Base-by-base conservation (phyloP, 2,888 invertebrate genomes). In the Drosophila meridiana region DNA sequence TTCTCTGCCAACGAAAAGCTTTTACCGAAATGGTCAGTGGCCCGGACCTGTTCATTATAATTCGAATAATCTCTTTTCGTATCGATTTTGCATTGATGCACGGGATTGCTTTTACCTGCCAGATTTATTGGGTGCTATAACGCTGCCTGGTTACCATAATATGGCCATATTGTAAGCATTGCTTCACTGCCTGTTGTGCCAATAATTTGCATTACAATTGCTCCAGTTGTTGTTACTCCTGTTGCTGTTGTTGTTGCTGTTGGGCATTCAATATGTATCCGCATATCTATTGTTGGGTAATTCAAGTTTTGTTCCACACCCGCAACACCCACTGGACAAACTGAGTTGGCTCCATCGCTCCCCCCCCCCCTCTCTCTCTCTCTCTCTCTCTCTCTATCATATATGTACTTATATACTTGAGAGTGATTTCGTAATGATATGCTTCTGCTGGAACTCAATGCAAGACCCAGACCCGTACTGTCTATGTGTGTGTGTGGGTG, bases 121-220 rank as follows among this genome's bases (percentile, higher is more conserved):
- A 86, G 77, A 83, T 89, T 86, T 84, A 90, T 87, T 89, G 87
- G 83, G 76, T 82, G 79, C 75, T 84, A 80, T 86, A 88, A 78
- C 82, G 78, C 76, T 85, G 30, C n/a, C 14, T 32, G 80, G 75
- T 78, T 83, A 75, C 86, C 76, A 83, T 80, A 85, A 86, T 87
- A 78, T 69, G 69, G 36, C 42, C 50, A 68, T 70, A 67, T 76
- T 73, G 50, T 59, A 63, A 48, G 66, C 59, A 58, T 45, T 65
- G 42, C 40, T 60, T 20, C n/a, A 28, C 26, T 58, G 40, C 26
- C 40, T 58, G 20, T 48, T 73, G 48, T 26, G 42, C 43, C 43
- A 56, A 58, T 43, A 45, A 38, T 62, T 68, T 50, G 30, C 32
- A n/a, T 32, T 32, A 32, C 50, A 32, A 38, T 60, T 57, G 43